Base-by-base conservation (phyloP, 1,140 invertebrate genomes). In the Cepaea nemoralis region DNA sequence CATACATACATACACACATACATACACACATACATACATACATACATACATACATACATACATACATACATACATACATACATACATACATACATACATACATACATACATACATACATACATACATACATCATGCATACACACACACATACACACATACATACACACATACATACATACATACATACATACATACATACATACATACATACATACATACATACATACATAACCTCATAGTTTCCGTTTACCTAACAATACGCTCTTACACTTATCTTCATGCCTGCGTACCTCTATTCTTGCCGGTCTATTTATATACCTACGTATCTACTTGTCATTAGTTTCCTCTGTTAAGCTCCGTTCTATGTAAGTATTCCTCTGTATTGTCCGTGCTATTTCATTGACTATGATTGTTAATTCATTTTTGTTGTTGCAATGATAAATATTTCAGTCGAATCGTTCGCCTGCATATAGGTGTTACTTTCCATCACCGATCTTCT, bases 171-270 rank as follows among this genome's bases (percentile, higher is more conserved):
- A 39, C 35, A 0, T 42, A 31, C 19, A 3, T 59, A 12, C 35
- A 55, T 76, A 33, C 39, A 37, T 75, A 42, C 39, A 69, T 66
- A 66, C 48, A 33, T 77, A 22, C 31, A 19, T 2, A 16, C 33
- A 66, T 69, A 39, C 37, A 59, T 19, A 69, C 22, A 39, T 31
- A 74, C 48, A 77, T 35, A 40, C 31, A 40, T 67, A 39, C 27
- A 0, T 50, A 42, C 19, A 3, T 59, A 24, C 37, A 74, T 8
- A 70, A n/a, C 22, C 16, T 42, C 27, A 3, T 66, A 50, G 81
- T 82, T 75, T 84, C 86, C 85, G 85, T 86, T 42, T 85, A 84
- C 80, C 80, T 76, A 63, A 85, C 83, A 37, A 83, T 66, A 35
- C 83, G 81, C 5, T 27, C 22, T 6, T 0, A 10, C 71, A 74